phyloP scores from a whole-genome alignment of 2,888 invertebrate genomes.

The Emmelina monodactyla region DNA sequence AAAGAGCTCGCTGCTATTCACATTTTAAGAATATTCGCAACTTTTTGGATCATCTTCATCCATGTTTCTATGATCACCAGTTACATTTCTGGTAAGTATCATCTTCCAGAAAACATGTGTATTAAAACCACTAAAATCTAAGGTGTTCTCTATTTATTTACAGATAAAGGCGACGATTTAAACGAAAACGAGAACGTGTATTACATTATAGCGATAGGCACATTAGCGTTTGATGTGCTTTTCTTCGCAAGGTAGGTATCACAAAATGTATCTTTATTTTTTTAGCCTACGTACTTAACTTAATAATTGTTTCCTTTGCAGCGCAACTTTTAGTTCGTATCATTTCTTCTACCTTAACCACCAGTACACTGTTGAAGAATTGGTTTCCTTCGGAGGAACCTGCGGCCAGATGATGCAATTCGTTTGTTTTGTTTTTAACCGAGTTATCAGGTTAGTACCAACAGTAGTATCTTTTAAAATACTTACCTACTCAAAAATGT shows the following conservation, averaged over 20 bases:
- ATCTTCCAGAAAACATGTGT: neutral
- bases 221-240: slow-evolving; percentile 68
- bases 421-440: slow-evolving; percentile 56
- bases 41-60: slow-evolving; percentile 71
- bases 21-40: slow-evolving; percentile 68
- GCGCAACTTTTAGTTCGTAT: slow-evolving; percentile 68
- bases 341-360: slow-evolving; percentile 67
- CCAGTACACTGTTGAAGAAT: slow-evolving; percentile 49
- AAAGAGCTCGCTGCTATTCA: slow-evolving; percentile 66
- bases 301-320: too few species aligned
- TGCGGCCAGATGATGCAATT: slow-evolving; percentile 59
- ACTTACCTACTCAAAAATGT: too few species aligned
- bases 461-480: too few species aligned
- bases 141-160: slow-evolving; percentile 18
- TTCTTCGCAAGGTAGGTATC: slow-evolving; percentile 67
- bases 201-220: slow-evolving; percentile 60
- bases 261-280: slow-evolving; percentile 1
- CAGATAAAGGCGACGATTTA: slow-evolving; percentile 53
- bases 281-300: neutral
- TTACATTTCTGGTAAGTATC: slow-evolving; percentile 68
- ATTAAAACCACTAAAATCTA: neutral
- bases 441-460: slow-evolving; percentile 68
- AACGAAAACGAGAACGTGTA: slow-evolving; percentile 41
- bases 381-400: slow-evolving; percentile 44
- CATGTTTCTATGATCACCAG: slow-evolving; percentile 70